These are phyloP conservation scores for Aramus guarauna DNA, from an alignment of 2,113 vertebrate genomes.

Conservation along the genomic window DNA sequence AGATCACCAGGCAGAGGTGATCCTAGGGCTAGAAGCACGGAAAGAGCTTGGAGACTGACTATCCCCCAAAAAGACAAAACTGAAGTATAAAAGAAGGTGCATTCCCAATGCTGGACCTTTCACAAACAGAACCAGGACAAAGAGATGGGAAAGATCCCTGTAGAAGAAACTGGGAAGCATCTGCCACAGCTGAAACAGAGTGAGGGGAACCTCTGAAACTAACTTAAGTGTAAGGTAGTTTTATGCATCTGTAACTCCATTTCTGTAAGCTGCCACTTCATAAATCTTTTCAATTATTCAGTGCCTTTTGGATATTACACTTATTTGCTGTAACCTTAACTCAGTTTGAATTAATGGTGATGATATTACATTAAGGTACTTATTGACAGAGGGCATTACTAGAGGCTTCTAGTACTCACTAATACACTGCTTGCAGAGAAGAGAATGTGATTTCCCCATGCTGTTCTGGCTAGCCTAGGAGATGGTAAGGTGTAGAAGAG, in stretches of 20 bases:
- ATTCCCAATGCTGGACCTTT: background rate
- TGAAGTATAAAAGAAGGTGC: background rate
- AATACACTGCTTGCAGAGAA: background rate
- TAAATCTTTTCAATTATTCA: background rate
- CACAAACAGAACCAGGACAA: background rate
- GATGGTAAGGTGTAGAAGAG: background rate
- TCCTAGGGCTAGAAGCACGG: background rate
- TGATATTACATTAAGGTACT: background rate
- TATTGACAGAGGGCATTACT: background rate
- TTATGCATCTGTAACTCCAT: background rate
- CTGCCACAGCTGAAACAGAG: background rate
- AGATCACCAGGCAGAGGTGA: background rate
- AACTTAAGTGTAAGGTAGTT: background rate
- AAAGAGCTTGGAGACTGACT: background rate
- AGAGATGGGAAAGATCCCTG: background rate
- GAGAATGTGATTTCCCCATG: background rate
- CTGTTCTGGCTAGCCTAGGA: background rate
- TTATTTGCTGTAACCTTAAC: slow-evolving; percentile 7
- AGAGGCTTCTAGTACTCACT: background rate
- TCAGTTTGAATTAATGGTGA: background rate
- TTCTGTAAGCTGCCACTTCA: background rate
- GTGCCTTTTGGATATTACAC: background rate
- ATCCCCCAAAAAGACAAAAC: background rate
- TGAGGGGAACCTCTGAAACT: background rate
- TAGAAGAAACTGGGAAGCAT: background rate